Conservation (phyloP, 2,797 vertebrate species). For the Chelmon rostratus region DNA sequence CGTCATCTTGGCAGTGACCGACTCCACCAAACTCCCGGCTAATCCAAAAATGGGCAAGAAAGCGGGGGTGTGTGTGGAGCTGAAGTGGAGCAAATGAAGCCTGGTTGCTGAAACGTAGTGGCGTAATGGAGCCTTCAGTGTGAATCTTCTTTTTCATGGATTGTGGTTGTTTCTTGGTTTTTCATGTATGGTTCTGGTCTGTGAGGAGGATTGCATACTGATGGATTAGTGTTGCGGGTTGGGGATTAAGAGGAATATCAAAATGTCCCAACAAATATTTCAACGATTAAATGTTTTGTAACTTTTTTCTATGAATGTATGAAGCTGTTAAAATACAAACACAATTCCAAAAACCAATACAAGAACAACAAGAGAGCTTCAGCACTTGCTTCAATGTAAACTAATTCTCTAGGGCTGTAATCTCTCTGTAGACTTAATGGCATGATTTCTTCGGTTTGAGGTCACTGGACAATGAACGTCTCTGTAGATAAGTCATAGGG, state of each 20-base stretch:
- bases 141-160: not conserved
- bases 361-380: not conserved
- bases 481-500: constrained; percentile 47
- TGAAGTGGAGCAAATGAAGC: too few relatives aligned
- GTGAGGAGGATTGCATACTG: constrained; percentile 31
- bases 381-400: not conserved
- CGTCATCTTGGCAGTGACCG: too few relatives aligned
- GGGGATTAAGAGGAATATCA: constrained; percentile 67
- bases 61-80: too few relatives aligned
- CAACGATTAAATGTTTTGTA: constrained; percentile 22
- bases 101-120: too few relatives aligned
- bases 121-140: not conserved
- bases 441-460: constrained; percentile 45
- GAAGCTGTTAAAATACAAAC: not conserved
- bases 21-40: too few relatives aligned
- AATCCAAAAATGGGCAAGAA: too few relatives aligned
- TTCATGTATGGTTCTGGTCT: constrained; percentile 33
- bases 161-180: not conserved
- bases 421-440: constrained; percentile 30
- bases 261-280: constrained; percentile 53
- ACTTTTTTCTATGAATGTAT: constrained; percentile 1
- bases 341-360: not conserved
- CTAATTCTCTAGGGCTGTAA: constrained; percentile 1
- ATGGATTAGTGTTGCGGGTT: constrained; percentile 53
- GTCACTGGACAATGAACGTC: constrained; percentile 47